Percentiles rank a stretch among this genome's conserved stretches.
Conservation (phyloP, 2,797 vertebrate species). For the Echiichthys vipera region DNA sequence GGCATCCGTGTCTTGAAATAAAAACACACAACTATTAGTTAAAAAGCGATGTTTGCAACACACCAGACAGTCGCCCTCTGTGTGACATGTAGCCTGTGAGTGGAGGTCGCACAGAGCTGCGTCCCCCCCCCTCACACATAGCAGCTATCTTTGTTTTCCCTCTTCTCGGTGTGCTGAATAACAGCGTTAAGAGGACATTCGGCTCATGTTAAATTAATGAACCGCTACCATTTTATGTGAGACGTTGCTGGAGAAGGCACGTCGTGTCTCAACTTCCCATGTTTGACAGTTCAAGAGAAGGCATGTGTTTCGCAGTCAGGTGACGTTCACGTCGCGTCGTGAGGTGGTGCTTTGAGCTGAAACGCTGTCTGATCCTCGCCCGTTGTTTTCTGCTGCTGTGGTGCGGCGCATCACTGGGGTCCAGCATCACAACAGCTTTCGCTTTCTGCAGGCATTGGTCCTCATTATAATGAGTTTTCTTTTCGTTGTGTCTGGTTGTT, state of each 20-base stretch:
- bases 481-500: background rate
- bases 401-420: background rate
- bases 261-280: slow-evolving; percentile 22
- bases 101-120: slow-evolving; percentile 5
- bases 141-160: background rate
- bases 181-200: background rate
- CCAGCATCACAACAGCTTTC: background rate
- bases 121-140: background rate
- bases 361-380: background rate
- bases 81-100: slow-evolving; percentile 41
- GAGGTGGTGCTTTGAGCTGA: slow-evolving; percentile 14
- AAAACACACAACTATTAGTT: slow-evolving; percentile 16
- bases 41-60: background rate
- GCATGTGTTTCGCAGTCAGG: slow-evolving; percentile 18
- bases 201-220: slow-evolving; percentile 13
- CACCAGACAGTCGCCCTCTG: background rate
- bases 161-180: background rate
- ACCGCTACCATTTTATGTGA: background rate
- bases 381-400: background rate
- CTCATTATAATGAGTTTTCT: background rate
- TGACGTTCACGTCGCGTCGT: slow-evolving; percentile 41
- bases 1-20: slow-evolving; percentile 8
- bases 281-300: slow-evolving; percentile 24
- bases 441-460: background rate
- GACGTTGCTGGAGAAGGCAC: background rate